Base-by-base conservation (phyloP, 2,113 vertebrate genomes). In the Platycercus adscitus region DNA sequence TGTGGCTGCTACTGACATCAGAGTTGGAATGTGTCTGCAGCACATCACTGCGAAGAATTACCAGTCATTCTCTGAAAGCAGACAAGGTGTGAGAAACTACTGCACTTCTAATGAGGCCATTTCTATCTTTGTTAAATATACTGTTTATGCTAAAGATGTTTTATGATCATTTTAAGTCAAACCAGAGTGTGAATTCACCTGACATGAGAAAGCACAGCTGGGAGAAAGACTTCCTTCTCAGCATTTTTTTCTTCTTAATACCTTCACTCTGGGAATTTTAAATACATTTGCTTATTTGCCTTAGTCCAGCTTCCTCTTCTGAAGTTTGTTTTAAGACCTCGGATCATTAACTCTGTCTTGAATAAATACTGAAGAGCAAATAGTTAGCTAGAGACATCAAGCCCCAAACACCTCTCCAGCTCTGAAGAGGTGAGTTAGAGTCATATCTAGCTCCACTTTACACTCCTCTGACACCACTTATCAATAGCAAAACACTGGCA, bases 1-100 rank as follows among this genome's bases (percentile, higher is more conserved):
- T 52, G 60, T 0, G 11, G 69, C 60, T 76, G 61, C 81, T 78
- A 31, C 47, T 96, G 86, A 96, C 81, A 89, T 93, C 86, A 86
- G 63, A 47, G 31, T 75, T 93, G 96, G 93, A 97, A 97, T 94
- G 88, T 88, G 71, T 95, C 90, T 95, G 91, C 81, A 81, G 78
- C 83, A 93, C 86, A 84, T 91, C 72, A 81, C 29, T 43, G 39
- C 0, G 3, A 82, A 92, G 63, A 80, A 29, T 79, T 88, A 86
- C 56, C 84, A 84, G 65, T 80, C 68, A 35, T 75, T 80, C 73
- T 50, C 85, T 88, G 73, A 95, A 95, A 95, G 88, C 25, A 94
- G 93, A 95, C 6, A 0, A 97, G 91, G 92, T 96, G 94, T 92
- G 81, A 94, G 90, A 95, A 96, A 93, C 52, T 92, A 88, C 83